These are phyloP conservation scores for Spilosoma lubricipeda DNA, from an alignment of 2,888 invertebrate species.

Conservation along the genomic window DNA sequence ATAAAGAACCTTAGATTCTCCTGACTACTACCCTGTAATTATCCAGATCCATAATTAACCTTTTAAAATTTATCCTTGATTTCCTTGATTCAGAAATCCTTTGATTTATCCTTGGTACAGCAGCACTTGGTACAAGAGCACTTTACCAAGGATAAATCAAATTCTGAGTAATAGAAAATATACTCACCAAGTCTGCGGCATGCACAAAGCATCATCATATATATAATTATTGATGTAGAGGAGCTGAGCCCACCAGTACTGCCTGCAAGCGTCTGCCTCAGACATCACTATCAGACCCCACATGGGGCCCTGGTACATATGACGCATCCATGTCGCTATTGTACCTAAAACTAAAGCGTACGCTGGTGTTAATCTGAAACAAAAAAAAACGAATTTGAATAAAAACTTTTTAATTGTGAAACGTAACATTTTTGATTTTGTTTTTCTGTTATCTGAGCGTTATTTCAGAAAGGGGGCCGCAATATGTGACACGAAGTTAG, in stretches of 20 bases:
- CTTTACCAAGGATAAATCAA: neutral
- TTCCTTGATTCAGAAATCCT: too few relatives aligned
- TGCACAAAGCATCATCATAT: slow-evolving; percentile 64
- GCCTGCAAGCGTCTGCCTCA: slow-evolving; percentile 71
- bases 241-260: slow-evolving; percentile 81
- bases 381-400: neutral
- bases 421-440: too few relatives aligned
- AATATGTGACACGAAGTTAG: too few relatives aligned
- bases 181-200: slow-evolving; percentile 75
- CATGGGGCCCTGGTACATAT: slow-evolving; percentile 70
- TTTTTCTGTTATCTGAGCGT: too few relatives aligned
- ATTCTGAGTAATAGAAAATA: neutral
- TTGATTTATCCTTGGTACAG: too few relatives aligned
- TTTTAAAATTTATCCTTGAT: too few relatives aligned
- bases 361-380: slow-evolving; percentile 72
- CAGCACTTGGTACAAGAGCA: too few relatives aligned
- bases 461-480: too few relatives aligned
- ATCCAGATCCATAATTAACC: too few relatives aligned
- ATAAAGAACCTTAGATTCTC: too few relatives aligned
- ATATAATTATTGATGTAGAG: slow-evolving; percentile 81
- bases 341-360: slow-evolving; percentile 73
- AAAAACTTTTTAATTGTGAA: too few relatives aligned
- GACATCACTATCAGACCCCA: slow-evolving; percentile 69
- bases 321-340: slow-evolving; percentile 70
- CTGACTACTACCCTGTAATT: too few relatives aligned